Percentiles rank a stretch among this genome's conserved stretches.
Conservation (phyloP, 2,888 invertebrate genomes). For the Habrosyne pyritoides region DNA sequence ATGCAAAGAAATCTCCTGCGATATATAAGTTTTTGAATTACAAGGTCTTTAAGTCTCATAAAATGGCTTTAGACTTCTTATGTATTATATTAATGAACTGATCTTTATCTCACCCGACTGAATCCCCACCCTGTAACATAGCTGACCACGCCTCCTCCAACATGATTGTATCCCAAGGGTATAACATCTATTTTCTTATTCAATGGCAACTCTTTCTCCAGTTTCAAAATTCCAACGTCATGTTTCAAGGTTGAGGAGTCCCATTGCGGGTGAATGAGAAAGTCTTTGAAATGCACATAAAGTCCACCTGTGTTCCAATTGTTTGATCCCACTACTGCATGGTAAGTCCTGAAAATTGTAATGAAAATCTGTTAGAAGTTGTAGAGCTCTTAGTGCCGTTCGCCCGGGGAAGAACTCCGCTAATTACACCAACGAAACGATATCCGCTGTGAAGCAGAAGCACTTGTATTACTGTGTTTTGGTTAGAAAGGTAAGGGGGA, state of each 20-base stretch:
- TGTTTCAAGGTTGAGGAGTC: slow-evolving; percentile 24
- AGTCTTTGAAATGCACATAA: slow-evolving; percentile 10
- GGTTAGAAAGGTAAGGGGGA: too few species aligned
- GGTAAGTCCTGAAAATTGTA: slow-evolving; percentile 22
- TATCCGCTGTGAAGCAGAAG: too few species aligned
- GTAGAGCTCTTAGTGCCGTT: too few species aligned
- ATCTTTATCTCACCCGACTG: slow-evolving; percentile 25
- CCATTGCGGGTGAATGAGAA: slow-evolving; percentile 32
- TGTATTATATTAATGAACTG: not conserved
- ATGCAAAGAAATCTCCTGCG: too few species aligned
- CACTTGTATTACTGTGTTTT: too few species aligned
- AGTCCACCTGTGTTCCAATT: slow-evolving; percentile 34
- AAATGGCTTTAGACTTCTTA: slow-evolving; percentile 14
- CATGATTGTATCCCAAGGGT: slow-evolving; percentile 16
- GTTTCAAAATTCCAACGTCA: slow-evolving; percentile 24
- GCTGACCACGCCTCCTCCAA: slow-evolving; percentile 19
- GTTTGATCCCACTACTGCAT: slow-evolving; percentile 32
- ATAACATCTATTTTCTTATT: slow-evolving; percentile 18
- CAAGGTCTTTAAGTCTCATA: slow-evolving; percentile 15
- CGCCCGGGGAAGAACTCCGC: too few species aligned
- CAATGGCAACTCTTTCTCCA: slow-evolving; percentile 13
- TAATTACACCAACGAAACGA: too few species aligned
- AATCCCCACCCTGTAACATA: slow-evolving; percentile 40
- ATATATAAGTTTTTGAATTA: too few species aligned
- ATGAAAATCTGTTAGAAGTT: too few species aligned